phyloP scores from a whole-genome alignment of 2,113 vertebrate genomes.

The Prietella phreatophila region DNA sequence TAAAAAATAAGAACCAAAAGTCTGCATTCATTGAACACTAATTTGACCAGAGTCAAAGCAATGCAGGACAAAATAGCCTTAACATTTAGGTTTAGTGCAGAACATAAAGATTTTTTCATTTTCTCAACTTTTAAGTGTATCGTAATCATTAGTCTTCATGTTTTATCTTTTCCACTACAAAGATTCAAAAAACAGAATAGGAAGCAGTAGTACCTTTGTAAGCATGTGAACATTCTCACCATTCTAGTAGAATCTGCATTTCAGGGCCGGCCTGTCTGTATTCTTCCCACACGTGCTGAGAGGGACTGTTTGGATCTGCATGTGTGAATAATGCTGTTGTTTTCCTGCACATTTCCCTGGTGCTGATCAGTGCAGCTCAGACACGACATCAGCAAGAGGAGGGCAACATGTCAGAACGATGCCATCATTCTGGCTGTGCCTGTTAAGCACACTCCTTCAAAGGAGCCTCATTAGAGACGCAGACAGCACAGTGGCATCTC shows the following conservation, averaged over 20 bases:
- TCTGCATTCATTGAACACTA: not conserved
- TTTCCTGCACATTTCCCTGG: conserved; percentile 19
- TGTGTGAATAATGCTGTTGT: conserved; percentile 52
- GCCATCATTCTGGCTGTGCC: conserved; percentile 2
- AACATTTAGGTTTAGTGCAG: not conserved
- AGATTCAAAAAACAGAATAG: not conserved
- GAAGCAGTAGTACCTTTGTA: not conserved
- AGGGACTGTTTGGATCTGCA: conserved; percentile 21
- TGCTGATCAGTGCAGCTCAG: conserved; percentile 23
- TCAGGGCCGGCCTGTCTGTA: not conserved
- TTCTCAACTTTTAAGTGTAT: not conserved
- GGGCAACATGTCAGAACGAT: conserved; percentile 42
- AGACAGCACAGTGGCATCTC: not conserved
- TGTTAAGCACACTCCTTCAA: conserved; percentile 31
- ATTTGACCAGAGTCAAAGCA: not conserved
- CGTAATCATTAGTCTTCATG: not conserved
- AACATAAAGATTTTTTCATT: not conserved
- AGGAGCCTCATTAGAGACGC: conserved; percentile 15
- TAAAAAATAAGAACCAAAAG: not conserved
- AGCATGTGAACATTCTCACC: not conserved
- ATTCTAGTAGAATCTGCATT: conserved; percentile 7
- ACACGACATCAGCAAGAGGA: conserved; percentile 24
- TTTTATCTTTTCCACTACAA: not conserved
- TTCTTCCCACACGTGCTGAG: conserved; percentile 23
- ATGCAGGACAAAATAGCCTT: not conserved